A percentile compares a stretch with the other conserved stretches of the same genome.
These are phyloP conservation scores for Euphysa ruthae DNA, from an alignment of 30 jellyfish, hydroid and myxozoan species.

Conservation along the genomic window DNA sequence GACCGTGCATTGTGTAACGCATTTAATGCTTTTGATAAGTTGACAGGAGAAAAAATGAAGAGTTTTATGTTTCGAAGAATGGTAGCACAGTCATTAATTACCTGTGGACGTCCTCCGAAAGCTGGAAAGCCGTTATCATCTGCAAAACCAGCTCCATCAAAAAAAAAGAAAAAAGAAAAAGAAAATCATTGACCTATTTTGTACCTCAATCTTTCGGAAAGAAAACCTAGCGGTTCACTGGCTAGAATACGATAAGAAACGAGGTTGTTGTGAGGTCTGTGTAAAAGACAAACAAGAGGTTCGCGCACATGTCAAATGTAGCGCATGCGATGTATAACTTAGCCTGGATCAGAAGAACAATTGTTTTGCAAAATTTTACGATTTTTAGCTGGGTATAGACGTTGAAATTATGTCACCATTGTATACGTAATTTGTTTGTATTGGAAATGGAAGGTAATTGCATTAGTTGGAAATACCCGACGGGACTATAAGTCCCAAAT, in stretches of 20 bases:
- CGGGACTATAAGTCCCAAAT: no score
- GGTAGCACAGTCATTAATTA: conserved; percentile 53
- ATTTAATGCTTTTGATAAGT: conserved; percentile 36
- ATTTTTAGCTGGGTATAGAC: no score
- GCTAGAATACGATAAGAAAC: conserved; percentile 31
- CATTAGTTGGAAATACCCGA: no score
- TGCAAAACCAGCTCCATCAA: conserved; percentile 14
- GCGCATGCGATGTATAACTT: conserved; percentile 52
- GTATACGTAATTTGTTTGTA: no score
- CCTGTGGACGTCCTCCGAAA: conserved; percentile 53
- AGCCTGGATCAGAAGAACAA: conserved; percentile 29
- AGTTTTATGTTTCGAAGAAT: conserved; percentile 33
- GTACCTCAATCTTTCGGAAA: conserved; percentile 34
- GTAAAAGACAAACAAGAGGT: conserved; percentile 37
- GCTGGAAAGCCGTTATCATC: conserved; percentile 47
- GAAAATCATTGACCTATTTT: conserved; percentile 35
- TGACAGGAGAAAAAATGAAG: conserved; percentile 21
- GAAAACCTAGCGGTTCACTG: conserved; percentile 60
- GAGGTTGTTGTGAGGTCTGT: conserved; percentile 73
- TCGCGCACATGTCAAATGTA: conserved; percentile 40
- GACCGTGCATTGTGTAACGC: conserved; percentile 20
- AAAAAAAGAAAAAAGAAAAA: no score
- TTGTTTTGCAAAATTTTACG: conserved; percentile 46
- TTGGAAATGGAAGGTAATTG: no score
- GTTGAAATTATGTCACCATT: no score